These are phyloP conservation scores for Andricus curvator DNA, from an alignment of 2,888 invertebrate species.

Conservation along the genomic window DNA sequence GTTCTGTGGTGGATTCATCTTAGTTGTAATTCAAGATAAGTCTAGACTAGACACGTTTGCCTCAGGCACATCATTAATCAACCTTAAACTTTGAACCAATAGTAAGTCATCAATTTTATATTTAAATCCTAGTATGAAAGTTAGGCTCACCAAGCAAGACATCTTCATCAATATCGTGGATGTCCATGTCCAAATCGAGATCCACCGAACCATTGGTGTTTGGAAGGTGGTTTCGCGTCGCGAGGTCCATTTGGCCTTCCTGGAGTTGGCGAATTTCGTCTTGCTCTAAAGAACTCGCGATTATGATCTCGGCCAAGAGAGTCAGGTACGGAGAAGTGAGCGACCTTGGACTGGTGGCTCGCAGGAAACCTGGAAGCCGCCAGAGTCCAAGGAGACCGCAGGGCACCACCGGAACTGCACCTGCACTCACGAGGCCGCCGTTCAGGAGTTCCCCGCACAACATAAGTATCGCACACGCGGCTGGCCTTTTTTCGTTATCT, in stretches of 20 bases:
- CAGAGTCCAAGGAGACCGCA: constrained; percentile 75
- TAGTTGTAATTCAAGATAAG: too few species aligned
- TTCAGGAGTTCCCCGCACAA: constrained; percentile 78
- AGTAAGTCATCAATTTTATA: neutral
- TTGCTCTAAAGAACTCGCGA: constrained; percentile 64
- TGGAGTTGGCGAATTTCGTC: constrained; percentile 56
- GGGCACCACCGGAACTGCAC: constrained; percentile 76
- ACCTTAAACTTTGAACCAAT: neutral
- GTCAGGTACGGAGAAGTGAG: constrained; percentile 73
- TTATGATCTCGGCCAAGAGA: constrained; percentile 73
- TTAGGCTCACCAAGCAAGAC: constrained; percentile 73
- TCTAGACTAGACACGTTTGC: neutral
- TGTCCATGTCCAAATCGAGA: constrained; percentile 69
- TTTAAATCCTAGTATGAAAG: constrained; percentile 34
- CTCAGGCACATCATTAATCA: constrained; percentile 22
- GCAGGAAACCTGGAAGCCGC: constrained; percentile 76
- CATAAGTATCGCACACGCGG: constrained; percentile 71
- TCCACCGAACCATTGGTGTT: constrained; percentile 65
- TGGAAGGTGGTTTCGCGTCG: constrained; percentile 57
- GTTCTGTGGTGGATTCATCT: too few species aligned
- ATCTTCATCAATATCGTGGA: constrained; percentile 72
- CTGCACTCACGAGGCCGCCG: constrained; percentile 77
- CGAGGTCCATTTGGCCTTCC: constrained; percentile 65
- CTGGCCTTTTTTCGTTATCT: constrained; percentile 62
- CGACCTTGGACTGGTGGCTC: constrained; percentile 70